Evolutionary conservation across 2,113 vertebrate genomes (phyloP).

Genomic region (Camelus bactrianus): DNA sequence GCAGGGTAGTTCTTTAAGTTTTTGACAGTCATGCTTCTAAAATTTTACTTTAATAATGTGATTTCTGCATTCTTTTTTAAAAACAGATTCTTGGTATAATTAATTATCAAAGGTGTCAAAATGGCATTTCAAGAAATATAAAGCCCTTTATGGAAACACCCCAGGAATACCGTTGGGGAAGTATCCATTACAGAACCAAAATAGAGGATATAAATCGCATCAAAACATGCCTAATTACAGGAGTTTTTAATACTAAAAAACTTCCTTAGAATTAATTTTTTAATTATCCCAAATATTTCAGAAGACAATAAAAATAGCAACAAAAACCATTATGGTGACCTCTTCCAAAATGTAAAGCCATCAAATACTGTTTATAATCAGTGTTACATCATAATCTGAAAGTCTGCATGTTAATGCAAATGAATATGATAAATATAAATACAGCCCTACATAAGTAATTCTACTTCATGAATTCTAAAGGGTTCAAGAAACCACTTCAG

Average conservation of each 20-base stretch:
- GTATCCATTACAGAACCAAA: background rate
- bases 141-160: background rate
- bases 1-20: background rate
- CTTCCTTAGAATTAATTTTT: background rate
- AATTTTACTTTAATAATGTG: background rate
- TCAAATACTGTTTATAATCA: background rate
- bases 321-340: background rate
- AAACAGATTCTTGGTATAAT: background rate
- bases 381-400: background rate
- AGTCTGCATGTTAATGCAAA: background rate
- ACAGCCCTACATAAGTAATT: background rate
- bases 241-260: background rate
- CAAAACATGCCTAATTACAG: background rate
- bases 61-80: background rate
- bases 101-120: background rate
- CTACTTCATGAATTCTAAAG: background rate
- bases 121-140: background rate
- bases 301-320: background rate
- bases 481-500: background rate
- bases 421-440: background rate
- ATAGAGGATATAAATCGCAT: background rate
- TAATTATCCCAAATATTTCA: background rate
- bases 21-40: background rate
- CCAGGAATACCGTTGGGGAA: background rate
- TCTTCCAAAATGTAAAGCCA: slow-evolving; percentile 42